These are phyloP conservation scores for Pyrrhosoma nymphula DNA, from an alignment of 2,888 invertebrate genomes.

Conservation along the genomic window DNA sequence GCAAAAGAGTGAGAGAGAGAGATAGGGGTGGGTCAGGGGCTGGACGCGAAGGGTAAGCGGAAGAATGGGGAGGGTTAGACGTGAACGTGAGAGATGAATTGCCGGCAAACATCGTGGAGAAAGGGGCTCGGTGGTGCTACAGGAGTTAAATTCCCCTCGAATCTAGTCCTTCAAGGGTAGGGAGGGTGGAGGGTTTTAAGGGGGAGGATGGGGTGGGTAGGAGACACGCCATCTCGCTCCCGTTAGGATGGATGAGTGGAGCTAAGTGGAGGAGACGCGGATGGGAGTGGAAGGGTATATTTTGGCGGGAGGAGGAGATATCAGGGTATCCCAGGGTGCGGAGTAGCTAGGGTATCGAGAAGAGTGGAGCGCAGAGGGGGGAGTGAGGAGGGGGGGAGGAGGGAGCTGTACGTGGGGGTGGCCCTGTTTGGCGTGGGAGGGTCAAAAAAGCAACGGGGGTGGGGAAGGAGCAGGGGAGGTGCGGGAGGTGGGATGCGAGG, in stretches of 20 bases:
- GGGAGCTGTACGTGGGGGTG: neutral
- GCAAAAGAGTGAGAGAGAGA: neutral
- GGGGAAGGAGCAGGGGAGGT: neutral
- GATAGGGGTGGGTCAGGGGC: neutral
- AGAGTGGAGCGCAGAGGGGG: neutral
- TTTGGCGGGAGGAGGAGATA: neutral
- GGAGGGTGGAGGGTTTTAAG: neutral
- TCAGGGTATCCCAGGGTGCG: neutral
- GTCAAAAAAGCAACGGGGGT: neutral
- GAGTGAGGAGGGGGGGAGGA: neutral
- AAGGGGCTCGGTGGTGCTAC: neutral
- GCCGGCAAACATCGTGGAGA: slow-evolving; percentile 25
- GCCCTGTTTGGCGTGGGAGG: neutral
- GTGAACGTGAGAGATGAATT: slow-evolving; percentile 14
- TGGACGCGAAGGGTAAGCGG: neutral
- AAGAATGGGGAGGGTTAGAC: neutral
- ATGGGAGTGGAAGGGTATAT: neutral
- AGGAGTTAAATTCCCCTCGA: neutral
- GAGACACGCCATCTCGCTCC: neutral
- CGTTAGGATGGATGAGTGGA: slow-evolving; percentile 32
- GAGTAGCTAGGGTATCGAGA: neutral
- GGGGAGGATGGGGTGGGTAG: neutral
- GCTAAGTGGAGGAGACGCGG: neutral
- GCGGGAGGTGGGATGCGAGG: neutral
- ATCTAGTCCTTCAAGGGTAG: neutral